A percentile compares a stretch with the other conserved stretches of the same genome.
These are phyloP conservation scores for Lucilia sericata DNA, from an alignment of 1,140 invertebrate genomes.

Conservation along the genomic window DNA sequence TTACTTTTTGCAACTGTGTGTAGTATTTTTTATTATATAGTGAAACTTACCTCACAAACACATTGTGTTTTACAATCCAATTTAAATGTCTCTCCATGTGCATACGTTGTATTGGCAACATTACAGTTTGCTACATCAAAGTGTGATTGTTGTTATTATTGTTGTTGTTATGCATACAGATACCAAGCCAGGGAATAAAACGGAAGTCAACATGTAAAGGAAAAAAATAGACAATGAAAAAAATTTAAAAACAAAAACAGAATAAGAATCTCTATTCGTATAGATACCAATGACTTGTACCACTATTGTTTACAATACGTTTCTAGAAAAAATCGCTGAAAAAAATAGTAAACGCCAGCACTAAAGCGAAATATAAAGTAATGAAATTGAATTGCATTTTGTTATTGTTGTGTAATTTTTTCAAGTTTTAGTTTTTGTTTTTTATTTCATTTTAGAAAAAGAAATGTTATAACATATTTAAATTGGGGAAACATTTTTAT, in stretches of 20 bases:
- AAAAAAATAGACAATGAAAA: neutral
- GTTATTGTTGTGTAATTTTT: neutral
- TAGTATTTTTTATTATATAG: neutral
- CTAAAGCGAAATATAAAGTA: constrained; percentile 26
- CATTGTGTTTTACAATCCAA: constrained; percentile 77
- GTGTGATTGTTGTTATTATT: constrained; percentile 33
- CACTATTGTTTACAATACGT: neutral
- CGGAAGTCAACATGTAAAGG: neutral
- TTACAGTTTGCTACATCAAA: constrained; percentile 67
- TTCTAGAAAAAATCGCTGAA: neutral
- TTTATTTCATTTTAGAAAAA: neutral
- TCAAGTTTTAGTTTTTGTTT: constrained; percentile 11
- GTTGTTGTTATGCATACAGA: constrained; percentile 27
- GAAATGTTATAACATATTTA: neutral
- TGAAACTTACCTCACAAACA: constrained; percentile 74
- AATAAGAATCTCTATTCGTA: neutral
- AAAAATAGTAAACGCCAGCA: neutral
- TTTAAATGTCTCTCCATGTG: constrained; percentile 76
- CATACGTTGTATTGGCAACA: constrained; percentile 74
- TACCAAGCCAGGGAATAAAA: neutral
- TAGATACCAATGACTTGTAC: neutral
- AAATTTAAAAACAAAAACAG: neutral
- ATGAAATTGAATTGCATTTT: constrained; percentile 44
- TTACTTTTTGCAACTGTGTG: no score
- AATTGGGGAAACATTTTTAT: no score